Base-by-base conservation (phyloP, 2,797 vertebrate genomes). In the Neostethus bicornis region DNA sequence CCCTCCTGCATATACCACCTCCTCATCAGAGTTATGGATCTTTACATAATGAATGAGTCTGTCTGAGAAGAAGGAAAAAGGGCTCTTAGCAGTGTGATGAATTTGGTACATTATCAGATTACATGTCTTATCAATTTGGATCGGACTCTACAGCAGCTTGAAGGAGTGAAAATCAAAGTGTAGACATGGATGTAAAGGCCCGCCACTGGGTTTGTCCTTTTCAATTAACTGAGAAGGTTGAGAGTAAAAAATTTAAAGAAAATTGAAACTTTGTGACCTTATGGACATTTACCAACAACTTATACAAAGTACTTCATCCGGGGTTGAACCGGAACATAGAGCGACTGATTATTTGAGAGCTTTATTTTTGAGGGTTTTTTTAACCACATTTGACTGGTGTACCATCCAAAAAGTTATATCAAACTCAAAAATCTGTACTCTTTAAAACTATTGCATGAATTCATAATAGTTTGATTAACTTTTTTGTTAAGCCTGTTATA, bases 51-150 rank as follows among this genome's bases (percentile, higher is more conserved):
- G 77, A 72, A 90, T 88, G 85, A 83, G 70, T 62, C 85, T 75
- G 80, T 89, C 82, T 48, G 44, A 72, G 48, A 39, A 68, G 79
- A 84, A 68, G 38, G 72, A 85, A 67, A 74, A 77, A 79, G 80
- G 67, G 72, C 73, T 85, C 70, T 82, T 75, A 75, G 71, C 45
- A 9, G 43, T 45, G 68, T 85, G 75, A 88, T 87, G 53, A 82
- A 88, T 86, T 83, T 80, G 76, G 61, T 78, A 86, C 70, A 71
- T 85, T 77, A 85, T 83, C 70, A 85, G 85, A 88, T 86, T 85
- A 87, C 69, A 79, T 73, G 81, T 81, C 63, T 80, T 82, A 81
- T 85, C 73, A 80, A 73, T 83, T 76, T 47, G 74, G 43, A 58
- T 59, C 43, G 53, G 53, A 32, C 46, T 38, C 32, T 49, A 25